A percentile compares a stretch with the other conserved stretches of the same genome.
Conservation (phyloP, 2,113 vertebrate species). For the Chaetodon auriga region DNA sequence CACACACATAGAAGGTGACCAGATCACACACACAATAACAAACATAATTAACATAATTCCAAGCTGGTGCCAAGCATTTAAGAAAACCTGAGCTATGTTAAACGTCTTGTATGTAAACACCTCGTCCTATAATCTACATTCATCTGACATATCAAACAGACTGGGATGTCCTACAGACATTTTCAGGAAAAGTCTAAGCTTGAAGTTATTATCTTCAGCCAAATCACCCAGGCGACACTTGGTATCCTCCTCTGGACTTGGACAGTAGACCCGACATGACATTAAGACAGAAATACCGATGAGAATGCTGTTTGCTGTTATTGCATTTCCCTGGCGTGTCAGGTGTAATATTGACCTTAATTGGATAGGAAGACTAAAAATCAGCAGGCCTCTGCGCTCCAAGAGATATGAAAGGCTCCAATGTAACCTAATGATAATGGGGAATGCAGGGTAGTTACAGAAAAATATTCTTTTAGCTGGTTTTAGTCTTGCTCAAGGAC, state of each 20-base stretch:
- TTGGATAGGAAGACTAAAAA: not conserved
- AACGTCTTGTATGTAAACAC: not conserved
- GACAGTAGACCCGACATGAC: not conserved
- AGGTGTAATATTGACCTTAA: conserved; percentile 2
- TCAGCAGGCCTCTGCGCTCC: not conserved
- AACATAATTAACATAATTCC: too few species aligned
- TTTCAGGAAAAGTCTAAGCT: not conserved
- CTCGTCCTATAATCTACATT: not conserved
- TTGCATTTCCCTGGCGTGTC: not conserved
- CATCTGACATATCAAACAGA: not conserved
- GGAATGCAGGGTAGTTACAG: not conserved
- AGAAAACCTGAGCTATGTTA: not conserved
- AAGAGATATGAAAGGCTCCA: not conserved
- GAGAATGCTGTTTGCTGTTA: not conserved
- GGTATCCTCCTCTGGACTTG: too few species aligned
- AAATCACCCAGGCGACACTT: not conserved
- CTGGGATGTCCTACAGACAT: not conserved
- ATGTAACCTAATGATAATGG: not conserved
- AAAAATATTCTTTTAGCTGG: not conserved
- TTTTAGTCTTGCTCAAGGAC: conserved; percentile 13
- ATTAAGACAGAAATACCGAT: not conserved
- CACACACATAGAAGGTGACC: too few species aligned
- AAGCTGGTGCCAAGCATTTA: not conserved
- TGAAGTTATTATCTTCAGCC: not conserved
- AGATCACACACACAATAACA: too few species aligned